phyloP scores from a whole-genome alignment of 2,113 vertebrate genomes.

The Rhinopomastus cyanomelas region DNA sequence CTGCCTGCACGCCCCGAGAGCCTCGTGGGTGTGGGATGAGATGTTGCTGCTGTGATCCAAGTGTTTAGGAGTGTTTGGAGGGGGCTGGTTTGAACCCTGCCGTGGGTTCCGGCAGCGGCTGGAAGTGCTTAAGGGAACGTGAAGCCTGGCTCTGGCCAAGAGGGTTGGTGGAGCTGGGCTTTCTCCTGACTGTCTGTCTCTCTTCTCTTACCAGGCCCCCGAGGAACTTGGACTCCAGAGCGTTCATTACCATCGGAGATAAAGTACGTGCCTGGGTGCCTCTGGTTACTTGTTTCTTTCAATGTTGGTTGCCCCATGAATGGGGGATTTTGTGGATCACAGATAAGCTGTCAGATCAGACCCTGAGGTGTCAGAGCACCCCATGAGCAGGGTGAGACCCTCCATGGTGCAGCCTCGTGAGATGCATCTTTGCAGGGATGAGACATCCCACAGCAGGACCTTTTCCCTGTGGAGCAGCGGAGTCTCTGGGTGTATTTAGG shows the following conservation, averaged over 20 bases:
- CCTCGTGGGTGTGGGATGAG: neutral
- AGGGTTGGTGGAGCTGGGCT: neutral
- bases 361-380: neutral
- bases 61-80: neutral
- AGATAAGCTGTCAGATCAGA: neutral
- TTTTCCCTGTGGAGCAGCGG: neutral
- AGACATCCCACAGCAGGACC: neutral
- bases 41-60: neutral
- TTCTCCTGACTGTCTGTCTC: neutral
- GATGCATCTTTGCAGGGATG: neutral
- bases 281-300: neutral
- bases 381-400: accelerated
- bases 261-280: slow-evolving; percentile 54
- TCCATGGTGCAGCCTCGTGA: neutral
- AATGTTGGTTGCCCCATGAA: neutral
- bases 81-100: neutral
- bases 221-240: slow-evolving; percentile 80
- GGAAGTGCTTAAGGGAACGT: neutral
- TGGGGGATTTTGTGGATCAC: neutral
- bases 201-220: slow-evolving; percentile 70
- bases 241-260: slow-evolving; percentile 83
- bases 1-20: neutral
- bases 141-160: neutral
- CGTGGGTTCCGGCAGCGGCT: too few species aligned
- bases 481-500: neutral